A percentile compares a stretch with the other conserved stretches of the same genome.
Evolutionary conservation across 2,888 invertebrate genomes (phyloP).

Genomic region (Chloromyia formosa): DNA sequence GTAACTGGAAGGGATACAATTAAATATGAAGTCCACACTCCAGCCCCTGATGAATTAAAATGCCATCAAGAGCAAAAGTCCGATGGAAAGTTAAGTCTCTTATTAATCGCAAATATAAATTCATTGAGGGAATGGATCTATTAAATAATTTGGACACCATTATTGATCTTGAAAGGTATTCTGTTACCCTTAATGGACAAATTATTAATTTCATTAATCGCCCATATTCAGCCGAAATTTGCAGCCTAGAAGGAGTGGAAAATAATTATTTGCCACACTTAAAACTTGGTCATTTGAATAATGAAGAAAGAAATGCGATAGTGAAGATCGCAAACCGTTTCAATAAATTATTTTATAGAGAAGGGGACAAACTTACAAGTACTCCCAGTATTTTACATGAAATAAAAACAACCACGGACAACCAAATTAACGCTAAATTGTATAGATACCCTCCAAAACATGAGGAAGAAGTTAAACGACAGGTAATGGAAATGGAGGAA

Average conservation of each 20-base stretch:
- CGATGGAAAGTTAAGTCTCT: neutral
- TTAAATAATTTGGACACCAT: too few relatives aligned
- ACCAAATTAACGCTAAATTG: too few relatives aligned
- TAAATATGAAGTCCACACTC: neutral
- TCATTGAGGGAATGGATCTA: neutral
- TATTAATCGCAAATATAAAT: neutral
- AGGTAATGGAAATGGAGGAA: too few relatives aligned
- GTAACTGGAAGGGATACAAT: neutral
- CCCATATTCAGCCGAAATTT: neutral
- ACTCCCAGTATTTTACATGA: neutral
- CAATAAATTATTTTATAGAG: neutral
- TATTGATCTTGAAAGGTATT: neutral
- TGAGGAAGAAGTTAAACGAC: too few relatives aligned
- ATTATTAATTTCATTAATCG: neutral
- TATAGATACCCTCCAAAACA: too few relatives aligned
- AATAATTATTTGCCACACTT: neutral
- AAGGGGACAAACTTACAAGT: neutral
- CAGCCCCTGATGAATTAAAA: neutral
- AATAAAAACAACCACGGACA: slow-evolving; percentile 8
- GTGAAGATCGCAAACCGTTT: neutral
- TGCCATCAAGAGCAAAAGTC: neutral
- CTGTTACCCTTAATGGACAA: neutral
- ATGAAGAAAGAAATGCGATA: neutral
- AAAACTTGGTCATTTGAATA: neutral
- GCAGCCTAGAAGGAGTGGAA: neutral